phyloP scores from a whole-genome alignment of 2,797 vertebrate species.

The Acomys russatus region DNA sequence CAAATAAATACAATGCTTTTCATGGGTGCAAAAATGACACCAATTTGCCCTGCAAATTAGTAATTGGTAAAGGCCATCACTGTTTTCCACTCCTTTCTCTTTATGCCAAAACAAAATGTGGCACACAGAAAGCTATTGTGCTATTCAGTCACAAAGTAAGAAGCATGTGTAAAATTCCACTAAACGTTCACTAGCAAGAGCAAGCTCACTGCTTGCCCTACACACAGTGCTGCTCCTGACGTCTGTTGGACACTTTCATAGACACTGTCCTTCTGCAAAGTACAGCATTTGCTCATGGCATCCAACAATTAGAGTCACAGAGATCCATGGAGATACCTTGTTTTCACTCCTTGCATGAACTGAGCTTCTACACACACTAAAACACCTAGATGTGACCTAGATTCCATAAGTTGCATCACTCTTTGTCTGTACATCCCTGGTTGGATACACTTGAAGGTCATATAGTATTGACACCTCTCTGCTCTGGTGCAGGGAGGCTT shows the following conservation, averaged over 20 bases:
- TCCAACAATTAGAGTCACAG: background rate
- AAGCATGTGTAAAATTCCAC: background rate
- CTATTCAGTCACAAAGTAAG: background rate
- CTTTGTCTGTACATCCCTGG: background rate
- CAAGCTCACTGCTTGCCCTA: background rate
- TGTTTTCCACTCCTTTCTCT: background rate
- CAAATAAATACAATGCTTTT: background rate
- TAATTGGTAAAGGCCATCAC: background rate
- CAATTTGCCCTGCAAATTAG: background rate
- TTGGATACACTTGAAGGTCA: background rate
- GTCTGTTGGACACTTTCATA: background rate
- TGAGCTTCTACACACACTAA: rapidly evolving
- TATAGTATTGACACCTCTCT: rapidly evolving
- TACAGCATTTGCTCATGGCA: too few relatives aligned
- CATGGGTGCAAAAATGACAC: background rate
- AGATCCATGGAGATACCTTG: background rate
- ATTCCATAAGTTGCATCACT: background rate
- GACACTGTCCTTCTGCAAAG: background rate
- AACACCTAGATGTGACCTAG: background rate
- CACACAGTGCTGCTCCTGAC: background rate
- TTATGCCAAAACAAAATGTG: background rate
- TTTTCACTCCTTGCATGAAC: too few relatives aligned
- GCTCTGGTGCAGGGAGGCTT: background rate
- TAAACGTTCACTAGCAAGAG: rapidly evolving
- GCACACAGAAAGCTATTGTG: background rate